Evolutionary conservation across 2,113 vertebrate species (phyloP).

Genomic region (Heterochromis multidens): DNA sequence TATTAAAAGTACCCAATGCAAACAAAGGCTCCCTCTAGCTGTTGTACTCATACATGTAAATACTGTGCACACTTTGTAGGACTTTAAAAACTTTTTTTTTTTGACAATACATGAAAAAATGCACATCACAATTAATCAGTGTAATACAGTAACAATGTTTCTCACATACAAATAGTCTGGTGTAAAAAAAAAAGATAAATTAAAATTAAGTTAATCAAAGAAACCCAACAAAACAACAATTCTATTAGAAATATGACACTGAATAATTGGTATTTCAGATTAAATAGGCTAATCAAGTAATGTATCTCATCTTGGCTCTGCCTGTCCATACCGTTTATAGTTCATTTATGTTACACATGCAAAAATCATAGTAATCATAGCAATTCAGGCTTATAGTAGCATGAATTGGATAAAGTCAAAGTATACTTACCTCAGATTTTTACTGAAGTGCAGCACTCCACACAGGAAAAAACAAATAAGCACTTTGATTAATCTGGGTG

Average conservation of each 20-base stretch:
- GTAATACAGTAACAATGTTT: neutral
- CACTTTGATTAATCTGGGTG: neutral
- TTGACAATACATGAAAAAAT: too few relatives aligned
- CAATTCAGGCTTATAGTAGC: neutral
- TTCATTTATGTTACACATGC: neutral
- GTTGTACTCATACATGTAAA: too few relatives aligned
- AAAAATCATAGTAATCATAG: neutral
- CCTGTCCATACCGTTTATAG: neutral
- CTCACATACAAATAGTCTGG: neutral
- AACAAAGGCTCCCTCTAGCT: too few relatives aligned
- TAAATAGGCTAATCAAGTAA: neutral
- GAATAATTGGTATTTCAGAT: neutral
- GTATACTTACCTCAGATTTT: neutral
- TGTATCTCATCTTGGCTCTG: too few relatives aligned
- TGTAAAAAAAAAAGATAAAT: neutral
- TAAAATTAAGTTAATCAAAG: neutral
- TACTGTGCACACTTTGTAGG: too few relatives aligned
- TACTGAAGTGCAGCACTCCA: neutral
- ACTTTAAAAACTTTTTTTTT: too few relatives aligned
- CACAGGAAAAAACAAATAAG: neutral
- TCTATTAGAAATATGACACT: neutral
- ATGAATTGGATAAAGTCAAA: neutral
- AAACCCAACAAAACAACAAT: neutral
- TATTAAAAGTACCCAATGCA: too few relatives aligned
- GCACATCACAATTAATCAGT: too few relatives aligned